Evolutionary conservation across 1,140 invertebrate genomes (phyloP).

Genomic region (Brevipalpus yothersi): DNA sequence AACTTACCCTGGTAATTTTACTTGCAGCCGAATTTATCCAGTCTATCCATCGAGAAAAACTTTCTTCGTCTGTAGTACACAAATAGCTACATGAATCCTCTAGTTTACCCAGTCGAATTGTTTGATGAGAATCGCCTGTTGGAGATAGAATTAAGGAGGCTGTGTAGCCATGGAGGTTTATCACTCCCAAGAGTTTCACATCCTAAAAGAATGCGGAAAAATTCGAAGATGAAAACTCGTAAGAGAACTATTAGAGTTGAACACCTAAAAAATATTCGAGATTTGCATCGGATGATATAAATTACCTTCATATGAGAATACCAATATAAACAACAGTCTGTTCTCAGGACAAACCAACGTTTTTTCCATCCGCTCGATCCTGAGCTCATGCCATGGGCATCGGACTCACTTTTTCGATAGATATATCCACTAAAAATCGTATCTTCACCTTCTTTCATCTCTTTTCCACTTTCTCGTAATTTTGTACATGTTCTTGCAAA

Average conservation of each 20-base stretch:
- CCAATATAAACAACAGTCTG: conserved; percentile 80
- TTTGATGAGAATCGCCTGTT: not conserved
- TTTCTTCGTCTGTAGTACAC: conserved; percentile 48
- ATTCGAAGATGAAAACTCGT: too few species aligned
- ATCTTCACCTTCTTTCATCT: not conserved
- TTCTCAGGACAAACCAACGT: conserved; percentile 66
- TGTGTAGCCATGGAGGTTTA: conserved; percentile 57
- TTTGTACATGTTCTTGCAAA: not conserved
- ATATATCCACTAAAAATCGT: not conserved
- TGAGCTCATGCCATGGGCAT: not conserved
- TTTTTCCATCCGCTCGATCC: conserved; percentile 37
- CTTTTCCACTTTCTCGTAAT: not conserved
- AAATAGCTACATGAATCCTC: conserved; percentile 31
- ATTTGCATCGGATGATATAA: too few species aligned
- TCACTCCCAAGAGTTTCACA: conserved; percentile 54
- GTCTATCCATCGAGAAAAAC: conserved; percentile 26
- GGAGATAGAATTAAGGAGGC: too few species aligned
- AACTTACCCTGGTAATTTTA: conserved; percentile 17
- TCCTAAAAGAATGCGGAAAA: conserved; percentile 11
- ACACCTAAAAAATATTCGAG: too few species aligned
- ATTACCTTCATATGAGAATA: conserved; percentile 23
- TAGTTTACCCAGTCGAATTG: not conserved
- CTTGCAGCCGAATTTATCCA: conserved; percentile 31
- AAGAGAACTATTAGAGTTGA: too few species aligned
- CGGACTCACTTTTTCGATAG: not conserved